Percentiles rank a stretch among this genome's conserved stretches.
Conservation (phyloP, 2,113 vertebrate species). For the Sardina pilchardus region DNA sequence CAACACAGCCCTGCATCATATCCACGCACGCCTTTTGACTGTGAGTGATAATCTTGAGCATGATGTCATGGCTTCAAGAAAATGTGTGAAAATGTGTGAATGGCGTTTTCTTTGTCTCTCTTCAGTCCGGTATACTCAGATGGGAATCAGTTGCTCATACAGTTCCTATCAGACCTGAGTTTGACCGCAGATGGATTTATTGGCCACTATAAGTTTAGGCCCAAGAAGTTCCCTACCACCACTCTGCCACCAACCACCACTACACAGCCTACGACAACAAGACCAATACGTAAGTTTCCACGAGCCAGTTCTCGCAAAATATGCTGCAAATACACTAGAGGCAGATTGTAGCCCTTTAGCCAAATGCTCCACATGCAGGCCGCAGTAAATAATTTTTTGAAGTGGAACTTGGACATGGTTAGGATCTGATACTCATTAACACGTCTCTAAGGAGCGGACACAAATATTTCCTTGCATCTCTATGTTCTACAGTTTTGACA, state of each 20-base stretch:
- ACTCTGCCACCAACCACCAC: constrained; percentile 76
- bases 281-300: constrained; percentile 81
- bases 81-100: too few relatives aligned
- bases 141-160: constrained; percentile 89
- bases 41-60: neutral
- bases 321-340: neutral
- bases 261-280: constrained; percentile 72
- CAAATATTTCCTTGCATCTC: neutral
- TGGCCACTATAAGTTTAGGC: constrained; percentile 93
- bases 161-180: constrained; percentile 97
- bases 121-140: constrained; percentile 91
- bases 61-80: neutral
- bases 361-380: neutral
- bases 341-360: neutral
- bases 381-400: neutral
- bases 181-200: constrained; percentile 97
- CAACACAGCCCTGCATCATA: neutral
- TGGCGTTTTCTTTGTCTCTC: constrained; percentile 29
- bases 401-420: neutral
- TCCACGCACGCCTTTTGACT: neutral
- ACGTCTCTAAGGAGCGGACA: neutral
- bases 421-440: neutral
- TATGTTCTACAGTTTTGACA: neutral
- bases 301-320: neutral
- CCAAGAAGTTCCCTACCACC: constrained; percentile 83